Evolutionary conservation across 2,797 vertebrate species (phyloP).

Genomic region (Melanotaenia parkinsoni): DNA sequence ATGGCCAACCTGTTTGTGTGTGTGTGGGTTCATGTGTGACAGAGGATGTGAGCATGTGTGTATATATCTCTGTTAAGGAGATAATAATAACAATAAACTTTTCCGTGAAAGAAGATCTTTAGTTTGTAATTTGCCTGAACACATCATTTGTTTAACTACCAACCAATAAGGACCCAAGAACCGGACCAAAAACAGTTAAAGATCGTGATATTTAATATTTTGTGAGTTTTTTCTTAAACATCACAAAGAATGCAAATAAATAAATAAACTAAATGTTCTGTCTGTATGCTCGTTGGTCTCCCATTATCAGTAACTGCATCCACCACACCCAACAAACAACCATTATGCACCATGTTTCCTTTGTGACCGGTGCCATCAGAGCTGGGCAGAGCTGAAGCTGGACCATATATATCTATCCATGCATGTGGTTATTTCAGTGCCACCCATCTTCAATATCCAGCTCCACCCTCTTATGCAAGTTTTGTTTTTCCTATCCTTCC

Average conservation of each 20-base stretch:
- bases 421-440: constrained; percentile 61
- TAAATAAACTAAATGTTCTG: constrained; percentile 45
- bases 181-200: background rate
- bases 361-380: constrained; percentile 42
- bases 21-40: constrained; percentile 41
- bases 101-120: background rate
- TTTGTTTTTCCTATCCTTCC: constrained; percentile 73
- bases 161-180: background rate
- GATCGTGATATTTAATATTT: background rate
- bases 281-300: constrained; percentile 46
- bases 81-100: constrained; percentile 30
- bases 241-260: background rate
- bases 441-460: constrained; percentile 78
- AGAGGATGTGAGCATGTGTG: constrained; percentile 25
- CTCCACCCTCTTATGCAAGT: constrained; percentile 80
- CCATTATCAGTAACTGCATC: constrained; percentile 61
- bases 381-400: constrained; percentile 39
- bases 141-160: constrained; percentile 21
- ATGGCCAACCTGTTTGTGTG: constrained; percentile 82
- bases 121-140: background rate
- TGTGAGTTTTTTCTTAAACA: background rate
- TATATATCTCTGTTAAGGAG: constrained; percentile 25
- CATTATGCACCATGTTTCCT: constrained; percentile 60
- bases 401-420: constrained; percentile 24
- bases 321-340: constrained; percentile 71